These are phyloP conservation scores for Pygmarrhopalites habei DNA, from an alignment of 1,140 invertebrate genomes.

Conservation along the genomic window DNA sequence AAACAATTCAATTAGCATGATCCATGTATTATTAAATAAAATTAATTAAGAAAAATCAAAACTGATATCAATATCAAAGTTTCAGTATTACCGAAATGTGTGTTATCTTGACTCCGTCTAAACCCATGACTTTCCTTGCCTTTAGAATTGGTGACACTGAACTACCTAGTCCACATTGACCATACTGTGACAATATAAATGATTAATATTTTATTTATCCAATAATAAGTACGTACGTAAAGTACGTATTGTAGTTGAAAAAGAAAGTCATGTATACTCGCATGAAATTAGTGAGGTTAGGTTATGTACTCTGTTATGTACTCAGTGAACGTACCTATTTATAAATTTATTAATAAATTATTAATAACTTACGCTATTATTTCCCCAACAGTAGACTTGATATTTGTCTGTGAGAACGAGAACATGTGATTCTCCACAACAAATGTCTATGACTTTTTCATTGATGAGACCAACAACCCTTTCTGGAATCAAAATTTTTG, in stretches of 20 bases:
- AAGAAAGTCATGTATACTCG: too few species aligned
- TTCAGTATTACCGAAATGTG: constrained; percentile 62
- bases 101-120: constrained; percentile 54
- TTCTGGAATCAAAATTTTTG: constrained; percentile 50
- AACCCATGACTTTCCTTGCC: constrained; percentile 55
- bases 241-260: too few species aligned
- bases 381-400: constrained; percentile 60
- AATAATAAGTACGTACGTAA: too few species aligned
- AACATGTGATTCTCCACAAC: constrained; percentile 39
- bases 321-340: too few species aligned
- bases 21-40: too few species aligned
- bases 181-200: constrained; percentile 54
- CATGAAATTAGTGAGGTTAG: too few species aligned
- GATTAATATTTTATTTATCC: constrained; percentile 4
- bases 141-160: constrained; percentile 55
- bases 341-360: too few species aligned
- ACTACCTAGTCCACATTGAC: constrained; percentile 61
- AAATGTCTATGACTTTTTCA: constrained; percentile 47
- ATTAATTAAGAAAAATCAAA: too few species aligned
- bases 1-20: too few species aligned
- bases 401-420: constrained; percentile 27
- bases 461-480: constrained; percentile 44
- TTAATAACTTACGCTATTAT: too few species aligned
- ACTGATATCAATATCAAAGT: too few species aligned
- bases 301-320: too few species aligned